phyloP scores from a whole-genome alignment of 2,888 invertebrate species.

The Crossocerus cetratus region DNA sequence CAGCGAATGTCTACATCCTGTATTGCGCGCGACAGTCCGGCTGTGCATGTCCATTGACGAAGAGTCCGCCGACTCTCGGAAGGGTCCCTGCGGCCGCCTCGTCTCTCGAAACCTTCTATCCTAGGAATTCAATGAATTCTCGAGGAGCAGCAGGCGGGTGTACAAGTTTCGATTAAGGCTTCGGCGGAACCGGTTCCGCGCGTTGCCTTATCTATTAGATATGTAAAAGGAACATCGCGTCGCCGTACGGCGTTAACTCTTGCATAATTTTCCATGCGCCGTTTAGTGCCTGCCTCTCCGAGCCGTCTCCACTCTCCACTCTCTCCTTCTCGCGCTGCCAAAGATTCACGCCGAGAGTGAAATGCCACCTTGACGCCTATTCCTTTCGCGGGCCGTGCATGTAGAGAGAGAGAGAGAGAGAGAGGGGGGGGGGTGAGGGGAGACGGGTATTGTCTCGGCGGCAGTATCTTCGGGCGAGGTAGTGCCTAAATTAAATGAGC shows the following conservation, averaged over 20 bases:
- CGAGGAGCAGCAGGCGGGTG: constrained; percentile 3
- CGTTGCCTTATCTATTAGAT: constrained; percentile 16
- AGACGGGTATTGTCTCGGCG: neutral
- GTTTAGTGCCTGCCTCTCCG: too few species aligned
- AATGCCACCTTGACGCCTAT: too few species aligned
- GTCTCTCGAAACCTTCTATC: constrained; percentile 9
- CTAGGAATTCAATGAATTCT: constrained; percentile 23
- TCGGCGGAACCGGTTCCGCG: constrained; percentile 17
- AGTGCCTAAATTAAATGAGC: constrained; percentile 4
- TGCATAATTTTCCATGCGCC: too few species aligned
- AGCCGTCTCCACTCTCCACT: too few species aligned
- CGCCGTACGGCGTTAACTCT: too few species aligned
- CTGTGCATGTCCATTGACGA: constrained; percentile 8
- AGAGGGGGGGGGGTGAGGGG: neutral
- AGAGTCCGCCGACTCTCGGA: constrained; percentile 6
- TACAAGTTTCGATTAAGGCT: constrained; percentile 13
- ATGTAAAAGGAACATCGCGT: neutral
- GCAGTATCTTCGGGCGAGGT: neutral
- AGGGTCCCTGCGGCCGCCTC: constrained; percentile 1
- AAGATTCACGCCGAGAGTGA: too few species aligned
- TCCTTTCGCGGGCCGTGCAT: too few species aligned
- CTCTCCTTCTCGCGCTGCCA: too few species aligned
- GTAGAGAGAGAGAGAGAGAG: neutral
- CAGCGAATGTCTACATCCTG: constrained; percentile 18
- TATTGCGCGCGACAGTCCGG: neutral